phyloP scores from a whole-genome alignment of 2,797 vertebrate species.

The Rhinella marina region DNA sequence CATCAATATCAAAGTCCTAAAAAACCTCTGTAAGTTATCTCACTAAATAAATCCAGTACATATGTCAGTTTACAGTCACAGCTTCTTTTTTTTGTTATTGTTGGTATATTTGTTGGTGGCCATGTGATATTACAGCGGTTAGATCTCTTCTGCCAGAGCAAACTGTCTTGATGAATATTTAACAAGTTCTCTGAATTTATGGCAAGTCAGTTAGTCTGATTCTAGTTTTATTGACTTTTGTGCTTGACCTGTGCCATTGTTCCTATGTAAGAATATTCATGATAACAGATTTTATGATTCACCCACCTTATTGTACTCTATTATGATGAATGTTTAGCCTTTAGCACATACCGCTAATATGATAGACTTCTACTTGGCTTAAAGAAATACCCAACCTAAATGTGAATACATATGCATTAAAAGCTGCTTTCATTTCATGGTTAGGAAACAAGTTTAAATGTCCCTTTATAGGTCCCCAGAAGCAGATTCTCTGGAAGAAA shows the following conservation, averaged over 20 bases:
- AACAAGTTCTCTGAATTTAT: constrained; percentile 54
- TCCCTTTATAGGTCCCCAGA: too few relatives aligned
- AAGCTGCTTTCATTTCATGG: too few relatives aligned
- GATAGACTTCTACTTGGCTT: neutral
- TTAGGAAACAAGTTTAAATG: too few relatives aligned
- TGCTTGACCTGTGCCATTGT: constrained; percentile 44
- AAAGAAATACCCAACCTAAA: too few relatives aligned
- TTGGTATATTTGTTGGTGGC: neutral
- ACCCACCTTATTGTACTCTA: constrained; percentile 13
- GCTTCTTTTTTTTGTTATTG: neutral
- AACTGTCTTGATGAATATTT: constrained; percentile 52
- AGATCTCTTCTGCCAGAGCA: neutral
- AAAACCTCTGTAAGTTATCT: neutral
- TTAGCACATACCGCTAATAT: constrained; percentile 20
- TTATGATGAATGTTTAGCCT: constrained; percentile 6
- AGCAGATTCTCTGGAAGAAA: too few relatives aligned
- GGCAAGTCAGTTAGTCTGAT: constrained; percentile 30
- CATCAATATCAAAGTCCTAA: too few relatives aligned
- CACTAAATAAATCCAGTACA: neutral
- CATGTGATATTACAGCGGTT: constrained; percentile 28
- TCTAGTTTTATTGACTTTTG: constrained; percentile 41
- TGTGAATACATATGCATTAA: too few relatives aligned
- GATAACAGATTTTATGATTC: constrained; percentile 44
- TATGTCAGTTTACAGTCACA: neutral
- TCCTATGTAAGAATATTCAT: constrained; percentile 35